Percentiles rank a stretch among this genome's conserved stretches.
Evolutionary conservation across 37 sponge, comb jelly and placozoan species (phyloP).

Genomic region (Mnemiopsis leidyi): DNA sequence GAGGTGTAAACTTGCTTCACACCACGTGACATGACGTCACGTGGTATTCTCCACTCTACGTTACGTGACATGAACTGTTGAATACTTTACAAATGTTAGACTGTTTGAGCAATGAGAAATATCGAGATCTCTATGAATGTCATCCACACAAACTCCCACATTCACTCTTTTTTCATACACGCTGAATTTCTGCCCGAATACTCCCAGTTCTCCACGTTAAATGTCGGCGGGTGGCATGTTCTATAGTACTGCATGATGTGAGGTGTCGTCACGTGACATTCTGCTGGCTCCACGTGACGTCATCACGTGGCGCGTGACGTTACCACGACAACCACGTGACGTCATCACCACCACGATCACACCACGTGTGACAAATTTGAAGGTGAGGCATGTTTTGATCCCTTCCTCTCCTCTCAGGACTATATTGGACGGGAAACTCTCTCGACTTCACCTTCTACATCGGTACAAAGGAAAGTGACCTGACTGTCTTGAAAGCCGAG

Average conservation of each 20-base stretch:
- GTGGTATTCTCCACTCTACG: too few species aligned
- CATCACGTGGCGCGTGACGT: slow-evolving; percentile 39
- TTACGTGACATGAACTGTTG: too few species aligned
- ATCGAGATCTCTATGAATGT: background rate
- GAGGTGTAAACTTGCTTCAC: too few species aligned
- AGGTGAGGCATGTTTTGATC: slow-evolving; percentile 23
- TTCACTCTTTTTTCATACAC: too few species aligned
- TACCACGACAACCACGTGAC: background rate
- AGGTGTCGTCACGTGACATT: background rate
- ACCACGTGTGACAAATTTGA: too few species aligned
- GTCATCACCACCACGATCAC: background rate
- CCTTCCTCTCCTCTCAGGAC: slow-evolving; percentile 27
- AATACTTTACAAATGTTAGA: background rate
- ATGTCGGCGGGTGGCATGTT: slow-evolving; percentile 48
- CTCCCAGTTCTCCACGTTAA: background rate
- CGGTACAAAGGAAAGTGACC: slow-evolving; percentile 11
- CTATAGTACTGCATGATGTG: slow-evolving; percentile 39
- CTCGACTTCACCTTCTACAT: slow-evolving; percentile 55
- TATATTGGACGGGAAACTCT: background rate
- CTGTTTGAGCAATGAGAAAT: background rate
- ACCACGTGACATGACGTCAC: background rate
- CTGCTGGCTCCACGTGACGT: background rate
- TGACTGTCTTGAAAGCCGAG: slow-evolving; percentile 36
- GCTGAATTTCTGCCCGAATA: background rate
- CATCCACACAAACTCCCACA: background rate